A percentile compares a stretch with the other conserved stretches of the same genome.
These are phyloP conservation scores for Callosobruchus maculatus DNA, from an alignment of 2,888 invertebrate genomes.

Conservation along the genomic window DNA sequence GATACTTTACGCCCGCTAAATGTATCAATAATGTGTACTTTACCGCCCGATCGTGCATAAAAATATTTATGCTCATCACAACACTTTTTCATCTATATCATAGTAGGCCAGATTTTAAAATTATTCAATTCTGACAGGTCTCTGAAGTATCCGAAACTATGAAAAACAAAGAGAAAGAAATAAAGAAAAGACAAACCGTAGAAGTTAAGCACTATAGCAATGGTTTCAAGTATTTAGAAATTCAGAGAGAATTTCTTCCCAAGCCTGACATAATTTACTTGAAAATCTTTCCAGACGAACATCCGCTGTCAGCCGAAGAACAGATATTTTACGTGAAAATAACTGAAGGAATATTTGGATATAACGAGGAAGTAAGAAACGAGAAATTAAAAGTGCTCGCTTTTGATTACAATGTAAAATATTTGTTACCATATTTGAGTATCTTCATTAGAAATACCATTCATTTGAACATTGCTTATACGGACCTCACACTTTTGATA, in stretches of 20 bases:
- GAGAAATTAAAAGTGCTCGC: conserved; percentile 29
- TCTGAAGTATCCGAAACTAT: not conserved
- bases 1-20: too few species aligned
- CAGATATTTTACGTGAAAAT: conserved; percentile 35
- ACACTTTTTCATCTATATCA: not conserved
- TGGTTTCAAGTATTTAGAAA: not conserved
- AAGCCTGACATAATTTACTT: conserved; percentile 34
- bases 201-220: not conserved
- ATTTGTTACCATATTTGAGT: conserved; percentile 32
- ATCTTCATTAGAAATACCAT: conserved; percentile 35
- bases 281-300: conserved; percentile 31
- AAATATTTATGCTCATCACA: too few species aligned
- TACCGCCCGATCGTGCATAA: too few species aligned
- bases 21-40: too few species aligned
- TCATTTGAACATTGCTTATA: conserved; percentile 32
- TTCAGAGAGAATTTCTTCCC: not conserved
- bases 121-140: not conserved
- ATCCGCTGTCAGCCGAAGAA: conserved; percentile 33
- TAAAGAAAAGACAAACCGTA: not conserved
- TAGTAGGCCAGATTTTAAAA: not conserved
- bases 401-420: conserved; percentile 29
- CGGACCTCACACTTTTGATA: conserved; percentile 36
- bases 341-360: conserved; percentile 38
- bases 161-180: not conserved
- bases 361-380: conserved; percentile 35